phyloP scores from a whole-genome alignment of 2,888 invertebrate species.

The Chaitophorus viminalis region DNA sequence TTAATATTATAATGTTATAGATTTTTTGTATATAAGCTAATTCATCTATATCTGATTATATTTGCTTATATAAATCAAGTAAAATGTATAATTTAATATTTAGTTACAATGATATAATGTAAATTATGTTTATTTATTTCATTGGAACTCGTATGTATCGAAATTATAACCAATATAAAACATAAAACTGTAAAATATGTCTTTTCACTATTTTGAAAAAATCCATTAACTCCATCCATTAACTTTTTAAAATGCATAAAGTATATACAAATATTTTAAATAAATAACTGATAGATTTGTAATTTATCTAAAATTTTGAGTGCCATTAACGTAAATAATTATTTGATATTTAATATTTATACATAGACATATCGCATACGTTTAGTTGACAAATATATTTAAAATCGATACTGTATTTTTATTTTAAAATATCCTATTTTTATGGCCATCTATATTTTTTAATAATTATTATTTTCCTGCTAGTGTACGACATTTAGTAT shows the following conservation, averaged over 20 bases:
- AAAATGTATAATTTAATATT: background rate
- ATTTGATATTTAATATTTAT: background rate
- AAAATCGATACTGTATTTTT: background rate
- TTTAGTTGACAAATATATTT: too few species aligned
- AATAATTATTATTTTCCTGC: conserved; percentile 5
- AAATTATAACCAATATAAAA: background rate
- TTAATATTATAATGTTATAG: background rate
- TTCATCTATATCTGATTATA: too few species aligned
- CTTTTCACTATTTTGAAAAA: background rate
- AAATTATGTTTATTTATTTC: background rate
- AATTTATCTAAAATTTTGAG: too few species aligned
- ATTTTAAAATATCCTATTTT: background rate
- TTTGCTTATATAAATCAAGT: background rate
- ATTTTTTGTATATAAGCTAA: background rate
- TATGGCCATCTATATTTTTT: background rate
- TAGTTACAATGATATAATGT: background rate
- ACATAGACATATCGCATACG: too few species aligned
- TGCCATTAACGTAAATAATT: background rate
- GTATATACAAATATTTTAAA: background rate
- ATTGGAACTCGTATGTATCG: background rate
- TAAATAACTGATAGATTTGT: background rate
- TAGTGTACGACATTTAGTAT: background rate
- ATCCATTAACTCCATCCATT: too few species aligned
- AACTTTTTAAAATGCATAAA: background rate
- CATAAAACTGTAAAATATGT: background rate